Evolutionary conservation across 2,113 vertebrate species (phyloP), one percentile per base, ranked within the genome.

Genomic region (Carassius gibelio): DNA sequence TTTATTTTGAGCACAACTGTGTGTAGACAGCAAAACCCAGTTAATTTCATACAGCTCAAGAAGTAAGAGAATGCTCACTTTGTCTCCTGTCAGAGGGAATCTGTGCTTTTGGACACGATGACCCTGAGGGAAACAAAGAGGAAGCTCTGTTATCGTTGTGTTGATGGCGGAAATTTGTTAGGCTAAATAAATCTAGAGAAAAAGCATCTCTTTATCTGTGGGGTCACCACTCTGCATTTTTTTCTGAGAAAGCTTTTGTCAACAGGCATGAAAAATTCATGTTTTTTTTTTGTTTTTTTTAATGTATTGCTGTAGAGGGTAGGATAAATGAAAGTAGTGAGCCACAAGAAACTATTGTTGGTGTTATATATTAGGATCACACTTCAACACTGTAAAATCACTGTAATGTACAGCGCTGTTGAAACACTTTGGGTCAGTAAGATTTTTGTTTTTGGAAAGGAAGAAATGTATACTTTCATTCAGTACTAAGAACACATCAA

Each of bases 1-100:
- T 84, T 89, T 86, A 86, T 90, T 89, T 86, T 78, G 48, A 87
- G 86, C 78, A 9, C 15, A 50, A 45, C 48, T 76, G 50, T 76
- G 84, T 78, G 62, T 79, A 82, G 86, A 82, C 81, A 5, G 84
- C 74, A 55, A 55, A 19, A 19, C 59, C 59, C 17, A 66, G 82
- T 64, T 34, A 59, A 88, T 84, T 86, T 85, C 48, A 79, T 66
- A 68, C 82, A 21, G 45, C 66, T 80, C 13, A 19, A 79, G n/a
- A 77, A 57, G 23, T n/a, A 4, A 10, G 80, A 88, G 82, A 89
- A 88, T 61, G 77, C 81, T 57, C 61, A 36, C 85, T 87, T 87
- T 90, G 84, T 89, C 72, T 86, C 75, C 45, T 23, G 69, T 19
- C 15, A 19, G 75, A 23, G 14, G 48, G 79, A 83, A 62, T 61